Evolutionary conservation across 30 jellyfish, hydroid and myxozoan genomes (phyloP).

Genomic region (Chironex yamaguchii): DNA sequence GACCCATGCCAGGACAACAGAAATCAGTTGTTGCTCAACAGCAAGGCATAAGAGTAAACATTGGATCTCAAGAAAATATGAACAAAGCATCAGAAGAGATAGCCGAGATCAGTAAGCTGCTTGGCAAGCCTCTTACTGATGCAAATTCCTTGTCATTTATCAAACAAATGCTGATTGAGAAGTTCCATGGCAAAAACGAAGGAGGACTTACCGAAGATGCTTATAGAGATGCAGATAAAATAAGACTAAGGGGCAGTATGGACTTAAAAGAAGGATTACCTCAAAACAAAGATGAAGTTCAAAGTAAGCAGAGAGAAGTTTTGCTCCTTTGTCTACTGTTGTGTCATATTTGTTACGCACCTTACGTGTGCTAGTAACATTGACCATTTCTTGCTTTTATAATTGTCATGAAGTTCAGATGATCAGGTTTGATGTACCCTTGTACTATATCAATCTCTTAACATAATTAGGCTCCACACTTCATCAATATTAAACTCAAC

Average conservation of each 20-base stretch:
- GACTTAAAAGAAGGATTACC: slow-evolving; percentile 1
- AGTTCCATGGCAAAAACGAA: slow-evolving; percentile 37
- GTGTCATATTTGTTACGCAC: background rate
- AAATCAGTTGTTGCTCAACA: background rate
- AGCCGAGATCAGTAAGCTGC: slow-evolving; percentile 73
- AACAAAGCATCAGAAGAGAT: slow-evolving; percentile 73
- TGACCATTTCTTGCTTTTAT: too few species aligned
- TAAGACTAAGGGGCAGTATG: slow-evolving; percentile 7
- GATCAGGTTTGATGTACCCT: too few species aligned
- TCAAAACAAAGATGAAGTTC: background rate
- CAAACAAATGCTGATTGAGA: slow-evolving; percentile 77
- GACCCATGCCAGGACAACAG: too few species aligned
- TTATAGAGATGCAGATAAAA: background rate
- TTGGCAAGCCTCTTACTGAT: slow-evolving; percentile 90
- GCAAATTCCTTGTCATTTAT: slow-evolving; percentile 85
- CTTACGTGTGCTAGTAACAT: too few species aligned
- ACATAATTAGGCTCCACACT: too few species aligned
- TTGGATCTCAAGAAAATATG: slow-evolving; percentile 8
- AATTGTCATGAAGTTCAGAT: too few species aligned
- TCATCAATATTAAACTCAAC: too few species aligned
- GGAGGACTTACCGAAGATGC: background rate
- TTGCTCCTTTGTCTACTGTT: background rate
- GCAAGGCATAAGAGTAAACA: background rate
- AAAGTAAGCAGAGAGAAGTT: slow-evolving; percentile 50
- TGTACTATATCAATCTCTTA: too few species aligned